Conservation (phyloP, 1,140 invertebrate species). For the Tachypleus tridentatus region DNA sequence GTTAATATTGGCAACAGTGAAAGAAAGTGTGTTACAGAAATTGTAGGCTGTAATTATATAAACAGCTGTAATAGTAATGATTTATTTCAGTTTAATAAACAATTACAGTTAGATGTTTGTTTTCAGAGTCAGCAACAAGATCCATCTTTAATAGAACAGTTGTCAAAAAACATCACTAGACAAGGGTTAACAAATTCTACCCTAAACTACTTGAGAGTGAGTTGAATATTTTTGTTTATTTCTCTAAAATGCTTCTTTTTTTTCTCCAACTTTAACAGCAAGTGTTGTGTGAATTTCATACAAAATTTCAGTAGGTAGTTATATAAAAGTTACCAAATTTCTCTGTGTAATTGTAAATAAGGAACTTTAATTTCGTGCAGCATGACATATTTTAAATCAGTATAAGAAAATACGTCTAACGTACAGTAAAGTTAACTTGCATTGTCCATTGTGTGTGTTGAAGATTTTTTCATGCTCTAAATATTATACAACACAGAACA, state of each 20-base stretch:
- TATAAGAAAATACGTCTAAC: no score
- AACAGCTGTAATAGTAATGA: no score
- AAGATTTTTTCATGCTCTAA: no score
- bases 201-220: conserved; percentile 36
- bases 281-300: background rate
- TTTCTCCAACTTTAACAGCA: background rate
- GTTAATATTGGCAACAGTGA: no score
- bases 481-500: no score
- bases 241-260: background rate
- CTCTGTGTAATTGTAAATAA: background rate
- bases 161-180: conserved; percentile 41
- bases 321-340: background rate
- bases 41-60: no score
- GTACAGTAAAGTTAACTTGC: no score
- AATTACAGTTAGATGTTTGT: conserved; percentile 1
- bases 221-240: background rate
- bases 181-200: conserved; percentile 41
- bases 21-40: no score
- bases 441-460: no score
- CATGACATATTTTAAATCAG: no score
- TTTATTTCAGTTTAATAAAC: background rate
- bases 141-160: conserved; percentile 34
- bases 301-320: background rate
- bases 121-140: conserved; percentile 24
- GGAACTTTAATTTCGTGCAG: no score